Conservation (phyloP, 2,797 vertebrate species). For the Nannoperca australis region DNA sequence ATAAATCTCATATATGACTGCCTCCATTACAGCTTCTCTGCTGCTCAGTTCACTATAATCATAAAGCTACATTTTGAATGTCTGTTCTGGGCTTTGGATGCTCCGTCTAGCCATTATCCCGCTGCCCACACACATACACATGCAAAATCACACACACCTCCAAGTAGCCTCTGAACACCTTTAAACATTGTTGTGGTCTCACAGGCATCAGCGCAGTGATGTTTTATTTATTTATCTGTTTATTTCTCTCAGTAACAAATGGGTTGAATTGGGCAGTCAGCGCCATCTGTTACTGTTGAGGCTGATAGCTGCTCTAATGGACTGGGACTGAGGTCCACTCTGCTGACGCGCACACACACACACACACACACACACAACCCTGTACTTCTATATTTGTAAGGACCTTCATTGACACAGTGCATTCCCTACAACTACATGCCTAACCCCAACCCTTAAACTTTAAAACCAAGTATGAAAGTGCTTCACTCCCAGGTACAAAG, state of each 20-base stretch:
- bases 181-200: constrained; percentile 58
- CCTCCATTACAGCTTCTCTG: constrained; percentile 40
- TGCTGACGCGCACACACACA: constrained; percentile 35
- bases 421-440: background rate
- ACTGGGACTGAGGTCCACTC: constrained; percentile 45
- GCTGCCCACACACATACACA: constrained; percentile 41
- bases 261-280: constrained; percentile 41
- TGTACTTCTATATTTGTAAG: too few relatives aligned
- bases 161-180: constrained; percentile 46
- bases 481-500: too few relatives aligned
- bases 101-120: constrained; percentile 45
- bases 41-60: constrained; percentile 38
- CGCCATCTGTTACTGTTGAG: constrained; percentile 63
- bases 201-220: constrained; percentile 21
- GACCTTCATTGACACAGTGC: too few relatives aligned
- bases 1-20: constrained; percentile 42
- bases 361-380: constrained; percentile 6
- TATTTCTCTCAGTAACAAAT: constrained; percentile 60
- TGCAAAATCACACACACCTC: constrained; percentile 12
- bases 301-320: constrained; percentile 54
- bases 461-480: too few relatives aligned
- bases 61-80: constrained; percentile 44
- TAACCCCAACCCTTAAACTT: too few relatives aligned
- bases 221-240: constrained; percentile 54
- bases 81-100: constrained; percentile 48